Conservation (phyloP, 2,797 vertebrate species). For the Gadopsis marmoratus region DNA sequence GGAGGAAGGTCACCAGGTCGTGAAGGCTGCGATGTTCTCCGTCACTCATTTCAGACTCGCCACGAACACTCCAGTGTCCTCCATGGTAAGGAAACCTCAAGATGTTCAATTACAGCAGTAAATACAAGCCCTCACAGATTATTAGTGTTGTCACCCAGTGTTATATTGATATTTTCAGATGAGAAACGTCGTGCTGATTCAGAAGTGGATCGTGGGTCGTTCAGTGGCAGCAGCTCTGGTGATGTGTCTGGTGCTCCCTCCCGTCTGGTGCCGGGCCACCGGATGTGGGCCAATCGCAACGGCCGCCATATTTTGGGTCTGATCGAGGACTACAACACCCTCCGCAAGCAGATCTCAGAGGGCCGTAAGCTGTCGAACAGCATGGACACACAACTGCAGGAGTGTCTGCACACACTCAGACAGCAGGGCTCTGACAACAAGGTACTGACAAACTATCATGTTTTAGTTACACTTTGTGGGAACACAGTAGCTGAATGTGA, state of each 20-base stretch:
- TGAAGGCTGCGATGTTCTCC: slow-evolving; percentile 53
- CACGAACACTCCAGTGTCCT: slow-evolving; percentile 35
- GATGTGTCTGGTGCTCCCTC: slow-evolving; percentile 74
- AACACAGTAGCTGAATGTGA: not conserved
- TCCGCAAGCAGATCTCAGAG: slow-evolving; percentile 90
- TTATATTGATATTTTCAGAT: slow-evolving; percentile 52
- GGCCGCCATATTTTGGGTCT: slow-evolving; percentile 91
- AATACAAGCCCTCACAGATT: not conserved
- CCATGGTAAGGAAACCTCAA: slow-evolving; percentile 53
- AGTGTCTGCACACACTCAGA: slow-evolving; percentile 67
- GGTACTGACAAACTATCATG: slow-evolving; percentile 48
- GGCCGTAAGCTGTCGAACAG: slow-evolving; percentile 84
- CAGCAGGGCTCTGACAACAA: slow-evolving; percentile 64
- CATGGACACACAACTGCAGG: slow-evolving; percentile 85
- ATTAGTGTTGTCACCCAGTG: too few relatives aligned
- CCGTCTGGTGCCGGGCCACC: slow-evolving; percentile 85
- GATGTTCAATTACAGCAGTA: not conserved
- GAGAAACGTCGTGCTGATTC: slow-evolving; percentile 44
- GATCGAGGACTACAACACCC: slow-evolving; percentile 91
- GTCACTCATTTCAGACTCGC: slow-evolving; percentile 56
- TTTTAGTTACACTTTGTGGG: not conserved
- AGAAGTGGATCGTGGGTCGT: slow-evolving; percentile 71
- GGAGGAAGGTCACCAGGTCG: slow-evolving; percentile 65
- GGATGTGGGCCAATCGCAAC: slow-evolving; percentile 88
- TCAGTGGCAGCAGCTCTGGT: slow-evolving; percentile 78